These are phyloP conservation scores for Drosophila conformis DNA, from an alignment of 2,888 invertebrate genomes.

Conservation along the genomic window DNA sequence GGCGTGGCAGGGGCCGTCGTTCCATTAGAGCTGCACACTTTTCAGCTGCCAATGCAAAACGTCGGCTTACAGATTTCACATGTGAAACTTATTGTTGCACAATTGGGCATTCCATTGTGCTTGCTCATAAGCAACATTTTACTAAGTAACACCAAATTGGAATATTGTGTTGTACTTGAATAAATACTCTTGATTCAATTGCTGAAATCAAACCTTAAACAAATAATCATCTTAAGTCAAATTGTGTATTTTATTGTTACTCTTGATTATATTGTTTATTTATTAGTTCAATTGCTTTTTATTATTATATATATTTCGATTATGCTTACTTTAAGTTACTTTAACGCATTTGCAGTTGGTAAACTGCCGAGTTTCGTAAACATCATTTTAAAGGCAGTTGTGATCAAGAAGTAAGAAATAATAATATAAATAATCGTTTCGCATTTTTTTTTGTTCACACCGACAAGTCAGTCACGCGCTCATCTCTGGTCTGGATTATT, in stretches of 20 bases:
- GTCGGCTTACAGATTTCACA: background rate
- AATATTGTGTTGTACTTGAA: background rate
- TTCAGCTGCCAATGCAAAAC: slow-evolving; percentile 47
- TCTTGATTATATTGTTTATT: background rate
- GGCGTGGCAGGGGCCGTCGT: background rate
- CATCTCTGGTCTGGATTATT: slow-evolving; percentile 15
- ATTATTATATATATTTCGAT: background rate
- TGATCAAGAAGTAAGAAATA: background rate
- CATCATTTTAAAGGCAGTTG: background rate
- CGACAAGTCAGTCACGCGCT: background rate
- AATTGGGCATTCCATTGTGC: background rate
- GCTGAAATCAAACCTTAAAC: background rate
- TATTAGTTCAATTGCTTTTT: background rate
- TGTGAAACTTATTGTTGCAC: background rate
- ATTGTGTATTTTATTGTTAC: background rate
- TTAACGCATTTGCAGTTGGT: background rate
- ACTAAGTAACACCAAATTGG: background rate
- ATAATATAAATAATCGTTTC: background rate
- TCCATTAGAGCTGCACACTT: slow-evolving; percentile 1
- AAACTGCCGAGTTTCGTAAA: background rate
- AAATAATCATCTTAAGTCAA: background rate
- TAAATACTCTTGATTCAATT: background rate
- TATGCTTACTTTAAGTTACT: background rate
- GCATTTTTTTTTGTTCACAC: background rate
- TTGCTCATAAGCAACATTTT: background rate